Evolutionary conservation across 37 sponge, comb jelly and placozoan genomes (phyloP).

Genomic region (Halichondria panicea): DNA sequence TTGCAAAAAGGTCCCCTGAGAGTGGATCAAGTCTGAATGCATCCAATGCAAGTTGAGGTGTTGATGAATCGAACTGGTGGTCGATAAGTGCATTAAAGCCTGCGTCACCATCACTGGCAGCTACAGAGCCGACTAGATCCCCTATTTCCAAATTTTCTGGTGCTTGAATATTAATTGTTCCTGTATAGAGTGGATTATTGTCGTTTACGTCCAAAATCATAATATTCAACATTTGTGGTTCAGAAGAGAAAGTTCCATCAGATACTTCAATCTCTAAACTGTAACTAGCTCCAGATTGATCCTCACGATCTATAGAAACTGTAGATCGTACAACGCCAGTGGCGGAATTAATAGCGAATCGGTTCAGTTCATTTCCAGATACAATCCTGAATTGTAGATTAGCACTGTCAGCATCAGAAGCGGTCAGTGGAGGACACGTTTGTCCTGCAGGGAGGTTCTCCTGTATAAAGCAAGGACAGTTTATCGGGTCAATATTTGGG

Average conservation of each 20-base stretch:
- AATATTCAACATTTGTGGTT: conserved; percentile 24
- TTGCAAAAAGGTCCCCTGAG: conserved; percentile 42
- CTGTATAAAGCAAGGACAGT: conserved; percentile 66
- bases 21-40: conserved; percentile 33
- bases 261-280: conserved; percentile 16
- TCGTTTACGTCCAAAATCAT: conserved; percentile 62
- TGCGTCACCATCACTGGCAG: conserved; percentile 37
- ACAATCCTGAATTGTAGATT: conserved; percentile 30
- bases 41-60: neutral
- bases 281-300: conserved; percentile 16
- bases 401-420: conserved; percentile 46
- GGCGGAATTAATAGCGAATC: conserved; percentile 48
- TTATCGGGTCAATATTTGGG: conserved; percentile 50
- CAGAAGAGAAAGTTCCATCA: conserved; percentile 37
- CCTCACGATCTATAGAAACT: conserved; percentile 21
- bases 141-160: conserved; percentile 40
- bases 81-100: conserved; percentile 59
- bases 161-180: conserved; percentile 9
- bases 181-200: neutral
- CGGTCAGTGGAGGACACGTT: conserved; percentile 44
- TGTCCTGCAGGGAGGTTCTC: conserved; percentile 23
- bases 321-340: conserved; percentile 46
- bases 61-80: conserved; percentile 4
- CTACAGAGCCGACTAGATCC: conserved; percentile 14
- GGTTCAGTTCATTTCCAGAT: conserved; percentile 30